phyloP scores from a whole-genome alignment of 2,797 vertebrate genomes.

The Champsocephalus esox region DNA sequence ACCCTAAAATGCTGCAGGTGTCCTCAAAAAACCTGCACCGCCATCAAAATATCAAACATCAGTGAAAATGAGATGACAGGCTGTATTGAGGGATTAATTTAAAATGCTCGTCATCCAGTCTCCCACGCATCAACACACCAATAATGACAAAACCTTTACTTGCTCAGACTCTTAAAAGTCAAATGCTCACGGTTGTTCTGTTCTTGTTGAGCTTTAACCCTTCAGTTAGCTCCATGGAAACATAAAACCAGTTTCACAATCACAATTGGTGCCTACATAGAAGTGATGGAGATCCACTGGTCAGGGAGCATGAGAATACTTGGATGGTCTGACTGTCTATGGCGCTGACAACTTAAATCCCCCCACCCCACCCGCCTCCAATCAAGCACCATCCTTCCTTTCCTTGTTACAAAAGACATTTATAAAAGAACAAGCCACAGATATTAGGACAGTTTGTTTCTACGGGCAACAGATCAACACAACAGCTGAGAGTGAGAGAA shows the following conservation, averaged over 20 bases:
- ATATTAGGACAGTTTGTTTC: slow-evolving; percentile 52
- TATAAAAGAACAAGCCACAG: slow-evolving; percentile 71
- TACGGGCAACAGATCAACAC: slow-evolving; percentile 66
- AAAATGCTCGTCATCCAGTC: not conserved
- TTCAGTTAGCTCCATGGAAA: slow-evolving; percentile 9
- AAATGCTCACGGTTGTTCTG: not conserved
- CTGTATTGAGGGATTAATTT: not conserved
- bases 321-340: slow-evolving; percentile 10
- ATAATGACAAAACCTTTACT: not conserved
- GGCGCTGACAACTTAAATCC: slow-evolving; percentile 29
- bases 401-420: slow-evolving; percentile 70
- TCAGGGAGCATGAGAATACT: slow-evolving; percentile 29
- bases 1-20: not conserved
- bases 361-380: not conserved
- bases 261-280: not conserved
- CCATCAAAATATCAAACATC: not conserved
- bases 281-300: not conserved
- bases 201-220: not conserved
- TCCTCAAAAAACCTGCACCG: not conserved
- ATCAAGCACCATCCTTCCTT: slow-evolving; percentile 22
- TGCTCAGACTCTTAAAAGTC: not conserved
- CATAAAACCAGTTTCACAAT: not conserved
- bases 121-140: not conserved
- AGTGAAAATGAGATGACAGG: not conserved
- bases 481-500: slow-evolving; percentile 20